A percentile compares a stretch with the other conserved stretches of the same genome.
phyloP scores from a whole-genome alignment of 2,797 vertebrate genomes.

The Agapornis canus region DNA sequence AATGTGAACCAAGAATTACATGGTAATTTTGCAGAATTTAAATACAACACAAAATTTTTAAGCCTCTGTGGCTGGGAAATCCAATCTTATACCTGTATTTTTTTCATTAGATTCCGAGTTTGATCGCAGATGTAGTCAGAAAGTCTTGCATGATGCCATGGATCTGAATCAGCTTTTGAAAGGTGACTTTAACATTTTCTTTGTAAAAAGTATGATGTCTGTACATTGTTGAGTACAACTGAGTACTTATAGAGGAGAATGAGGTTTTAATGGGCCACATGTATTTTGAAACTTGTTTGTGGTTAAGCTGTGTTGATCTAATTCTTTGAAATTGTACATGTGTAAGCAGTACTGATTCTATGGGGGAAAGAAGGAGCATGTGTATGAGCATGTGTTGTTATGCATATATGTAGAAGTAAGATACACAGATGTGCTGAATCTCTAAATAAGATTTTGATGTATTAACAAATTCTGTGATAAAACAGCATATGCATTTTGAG shows the following conservation, averaged over 20 bases:
- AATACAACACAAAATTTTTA: slow-evolving; percentile 17
- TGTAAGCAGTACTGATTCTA: background rate
- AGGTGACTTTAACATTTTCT: slow-evolving; percentile 71
- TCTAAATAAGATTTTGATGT: background rate
- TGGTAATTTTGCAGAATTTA: slow-evolving; percentile 64
- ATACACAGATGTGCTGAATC: background rate
- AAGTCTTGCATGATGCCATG: slow-evolving; percentile 79
- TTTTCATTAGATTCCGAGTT: slow-evolving; percentile 65
- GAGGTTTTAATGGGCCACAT: background rate
- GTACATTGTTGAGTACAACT: background rate
- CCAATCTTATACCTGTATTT: background rate
- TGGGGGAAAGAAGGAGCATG: background rate
- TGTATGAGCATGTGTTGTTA: background rate
- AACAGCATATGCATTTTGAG: background rate
- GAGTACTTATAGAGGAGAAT: background rate
- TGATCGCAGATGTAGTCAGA: slow-evolving; percentile 69
- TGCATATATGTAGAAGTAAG: background rate
- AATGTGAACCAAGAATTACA: slow-evolving; percentile 76
- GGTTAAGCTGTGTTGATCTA: background rate
- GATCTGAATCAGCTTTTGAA: slow-evolving; percentile 83
- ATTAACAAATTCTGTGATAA: background rate
- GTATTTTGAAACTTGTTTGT: background rate
- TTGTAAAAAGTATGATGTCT: background rate
- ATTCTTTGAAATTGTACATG: background rate
- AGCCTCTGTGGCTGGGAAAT: background rate